Conservation (phyloP, 2,113 vertebrate species). For the Lepisosteus oculatus region DNA sequence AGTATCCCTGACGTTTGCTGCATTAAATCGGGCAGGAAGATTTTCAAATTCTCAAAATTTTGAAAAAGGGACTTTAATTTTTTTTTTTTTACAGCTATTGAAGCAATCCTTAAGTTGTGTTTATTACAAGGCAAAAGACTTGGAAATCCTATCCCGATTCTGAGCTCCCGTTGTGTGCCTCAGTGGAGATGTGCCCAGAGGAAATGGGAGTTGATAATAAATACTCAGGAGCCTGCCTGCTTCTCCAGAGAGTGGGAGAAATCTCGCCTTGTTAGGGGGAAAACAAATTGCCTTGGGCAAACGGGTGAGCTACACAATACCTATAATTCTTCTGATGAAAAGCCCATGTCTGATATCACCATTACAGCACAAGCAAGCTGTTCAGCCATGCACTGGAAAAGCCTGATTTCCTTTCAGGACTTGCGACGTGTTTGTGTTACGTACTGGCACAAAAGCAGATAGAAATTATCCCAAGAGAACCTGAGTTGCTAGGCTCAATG, state of each 20-base stretch:
- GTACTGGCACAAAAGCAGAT: too few relatives aligned
- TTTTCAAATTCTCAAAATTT: too few relatives aligned
- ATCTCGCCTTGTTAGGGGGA: slow-evolving; percentile 42
- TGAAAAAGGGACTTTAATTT: too few relatives aligned
- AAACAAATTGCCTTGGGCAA: slow-evolving; percentile 42
- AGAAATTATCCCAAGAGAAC: too few relatives aligned
- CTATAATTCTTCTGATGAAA: slow-evolving; percentile 44
- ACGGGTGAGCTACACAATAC: slow-evolving; percentile 39
- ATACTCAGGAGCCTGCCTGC: slow-evolving; percentile 49
- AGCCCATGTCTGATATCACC: slow-evolving; percentile 36
- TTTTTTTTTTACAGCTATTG: too few relatives aligned
- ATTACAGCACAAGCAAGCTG: slow-evolving; percentile 23
- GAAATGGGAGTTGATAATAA: slow-evolving; percentile 55
- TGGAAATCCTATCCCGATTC: neutral
- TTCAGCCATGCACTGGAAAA: neutral
- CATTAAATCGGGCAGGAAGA: too few relatives aligned
- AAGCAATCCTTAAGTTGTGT: too few relatives aligned
- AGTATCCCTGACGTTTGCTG: too few relatives aligned
- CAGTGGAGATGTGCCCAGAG: slow-evolving; percentile 38
- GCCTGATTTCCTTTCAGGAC: neutral
- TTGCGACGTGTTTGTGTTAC: too few relatives aligned
- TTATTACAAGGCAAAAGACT: too few relatives aligned
- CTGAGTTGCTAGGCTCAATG: too few relatives aligned
- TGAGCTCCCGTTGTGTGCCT: neutral
- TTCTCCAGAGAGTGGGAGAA: slow-evolving; percentile 1